These are phyloP conservation scores for Steromphala cineraria DNA, from an alignment of 2,888 invertebrate species.

Conservation along the genomic window DNA sequence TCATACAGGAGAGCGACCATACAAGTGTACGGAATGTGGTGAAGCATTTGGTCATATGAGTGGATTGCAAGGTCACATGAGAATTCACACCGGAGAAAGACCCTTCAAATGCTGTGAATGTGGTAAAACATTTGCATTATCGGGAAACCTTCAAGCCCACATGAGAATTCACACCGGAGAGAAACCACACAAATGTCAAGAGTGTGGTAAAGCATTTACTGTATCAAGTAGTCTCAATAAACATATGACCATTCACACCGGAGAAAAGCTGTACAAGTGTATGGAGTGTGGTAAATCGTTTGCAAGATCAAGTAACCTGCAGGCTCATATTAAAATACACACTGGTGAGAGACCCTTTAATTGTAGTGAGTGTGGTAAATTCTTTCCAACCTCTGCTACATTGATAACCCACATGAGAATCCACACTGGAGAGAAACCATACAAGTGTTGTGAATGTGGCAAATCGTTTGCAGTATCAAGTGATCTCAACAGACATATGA, in stretches of 20 bases:
- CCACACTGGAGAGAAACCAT: not conserved
- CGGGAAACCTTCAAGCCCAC: not conserved
- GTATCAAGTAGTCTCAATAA: not conserved
- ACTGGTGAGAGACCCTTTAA: not conserved
- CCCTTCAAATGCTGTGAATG: not conserved
- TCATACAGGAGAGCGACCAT: too few relatives aligned
- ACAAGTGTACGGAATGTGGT: too few relatives aligned
- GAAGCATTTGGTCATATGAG: too few relatives aligned
- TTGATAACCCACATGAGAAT: not conserved
- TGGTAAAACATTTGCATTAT: not conserved
- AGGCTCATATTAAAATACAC: not conserved
- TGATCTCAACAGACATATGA: not conserved
- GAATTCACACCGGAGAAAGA: not conserved
- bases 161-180: not conserved
- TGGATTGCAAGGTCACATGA: not conserved
- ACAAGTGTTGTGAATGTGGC: not conserved
- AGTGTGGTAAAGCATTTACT: not conserved
- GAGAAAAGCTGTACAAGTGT: not conserved
- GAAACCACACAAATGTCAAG: not conserved
- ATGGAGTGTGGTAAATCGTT: not conserved
- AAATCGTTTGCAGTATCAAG: not conserved
- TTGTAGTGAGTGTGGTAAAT: not conserved
- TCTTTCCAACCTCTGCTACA: not conserved
- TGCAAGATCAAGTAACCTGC: not conserved
- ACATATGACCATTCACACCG: not conserved